Evolutionary conservation across 2,113 vertebrate genomes (phyloP), one percentile per base, ranked within the genome.

Genomic region (Pseudolaguvia tuberculata): DNA sequence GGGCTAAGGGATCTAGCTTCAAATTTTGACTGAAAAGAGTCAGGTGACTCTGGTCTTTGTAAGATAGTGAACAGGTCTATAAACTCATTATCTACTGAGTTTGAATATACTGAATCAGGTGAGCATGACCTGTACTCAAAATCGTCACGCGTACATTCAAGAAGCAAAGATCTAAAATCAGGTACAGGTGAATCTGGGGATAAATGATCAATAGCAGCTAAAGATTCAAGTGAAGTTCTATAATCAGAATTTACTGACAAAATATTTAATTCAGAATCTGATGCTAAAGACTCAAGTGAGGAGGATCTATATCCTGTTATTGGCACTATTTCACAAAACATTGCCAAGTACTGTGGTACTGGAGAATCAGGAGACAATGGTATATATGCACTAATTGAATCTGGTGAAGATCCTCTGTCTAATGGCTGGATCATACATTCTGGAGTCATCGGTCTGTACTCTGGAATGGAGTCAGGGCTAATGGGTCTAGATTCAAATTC

Each of bases 221-320:
- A 78, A 42, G 87, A 90, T 12, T 42, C 80, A 47, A 82, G 83
- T 73, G 85, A 88, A 45, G 73, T 78, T 78, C 77, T 84, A 12
- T 71, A 58, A 29, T 86, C 83, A 63, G 71, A 76, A 21, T 73
- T 39, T 56, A 75, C 57, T 0, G 83, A 65, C 17, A 87, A 2
- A 52, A 39, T 17, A 42, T 53, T 25, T 23, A 53, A 21, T 21
- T 71, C 59, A 72, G 23, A 69, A 31, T 81, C 75, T 10, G 13
- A 78, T 68, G 82, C 52, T 21, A 70, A 7, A 66, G 77, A 70
- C 25, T 55, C 61, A 39, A 45, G n/a, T 35, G 70, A 72, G 35
- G 52, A 71, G n/a, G 53, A 27, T 78, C 76, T 80, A 6, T 50
- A 70, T 0, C n/a, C 72, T 35, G 23, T 27, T 23, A 57, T 20